These are phyloP conservation scores for Trissolcus brochymenae DNA, from an alignment of 2,888 invertebrate genomes.

Conservation along the genomic window DNA sequence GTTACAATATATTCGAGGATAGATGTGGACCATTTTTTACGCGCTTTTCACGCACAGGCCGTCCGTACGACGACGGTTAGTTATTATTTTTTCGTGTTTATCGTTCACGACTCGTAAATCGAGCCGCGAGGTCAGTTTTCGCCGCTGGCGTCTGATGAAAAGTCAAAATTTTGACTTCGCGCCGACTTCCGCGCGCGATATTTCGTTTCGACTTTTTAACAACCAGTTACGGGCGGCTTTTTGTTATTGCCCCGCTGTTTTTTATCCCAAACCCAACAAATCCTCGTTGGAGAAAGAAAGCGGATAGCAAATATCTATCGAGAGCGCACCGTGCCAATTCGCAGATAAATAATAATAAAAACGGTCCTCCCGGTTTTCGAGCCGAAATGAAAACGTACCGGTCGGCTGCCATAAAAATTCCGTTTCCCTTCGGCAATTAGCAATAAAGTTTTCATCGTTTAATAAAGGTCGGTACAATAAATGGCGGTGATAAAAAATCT, in stretches of 20 bases:
- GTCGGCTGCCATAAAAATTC: slow-evolving; percentile 69
- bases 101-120: slow-evolving; percentile 67
- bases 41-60: slow-evolving; percentile 60
- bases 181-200: slow-evolving; percentile 23
- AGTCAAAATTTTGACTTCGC: slow-evolving; percentile 37
- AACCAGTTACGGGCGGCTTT: slow-evolving; percentile 17
- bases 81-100: slow-evolving; percentile 70
- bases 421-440: slow-evolving; percentile 71
- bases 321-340: slow-evolving; percentile 43
- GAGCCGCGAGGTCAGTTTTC: slow-evolving; percentile 50
- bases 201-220: slow-evolving; percentile 11
- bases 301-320: slow-evolving; percentile 55
- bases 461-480: slow-evolving; percentile 71
- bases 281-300: slow-evolving; percentile 45
- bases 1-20: slow-evolving; percentile 57
- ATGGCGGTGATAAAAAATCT: slow-evolving; percentile 71
- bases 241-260: slow-evolving; percentile 23
- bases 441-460: slow-evolving; percentile 74
- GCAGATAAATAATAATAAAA: slow-evolving; percentile 58
- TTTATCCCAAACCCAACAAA: slow-evolving; percentile 44
- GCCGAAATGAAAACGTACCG: slow-evolving; percentile 68
- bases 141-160: slow-evolving; percentile 15
- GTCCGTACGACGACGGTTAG: slow-evolving; percentile 61
- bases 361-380: slow-evolving; percentile 61
- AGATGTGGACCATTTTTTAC: slow-evolving; percentile 63